Percentiles rank a stretch among this genome's conserved stretches.
These are phyloP conservation scores for Ptyas mucosa DNA, from an alignment of 2,113 vertebrate species.

Conservation along the genomic window DNA sequence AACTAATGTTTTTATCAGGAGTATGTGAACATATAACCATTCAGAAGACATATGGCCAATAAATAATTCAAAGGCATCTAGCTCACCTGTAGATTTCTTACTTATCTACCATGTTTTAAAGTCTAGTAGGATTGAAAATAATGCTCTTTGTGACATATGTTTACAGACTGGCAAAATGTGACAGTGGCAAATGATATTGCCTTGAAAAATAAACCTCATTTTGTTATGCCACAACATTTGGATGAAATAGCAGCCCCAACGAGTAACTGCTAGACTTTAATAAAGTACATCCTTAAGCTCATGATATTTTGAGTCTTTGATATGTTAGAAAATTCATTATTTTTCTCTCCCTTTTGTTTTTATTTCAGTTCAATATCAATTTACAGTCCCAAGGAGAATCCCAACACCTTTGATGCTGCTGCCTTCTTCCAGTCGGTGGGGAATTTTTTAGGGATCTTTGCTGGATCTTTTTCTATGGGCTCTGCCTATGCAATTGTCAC, in stretches of 20 bases:
- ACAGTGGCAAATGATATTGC: constrained; percentile 30
- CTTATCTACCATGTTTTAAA: constrained; percentile 63
- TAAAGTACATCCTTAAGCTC: constrained; percentile 12
- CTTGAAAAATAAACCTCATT: constrained; percentile 29
- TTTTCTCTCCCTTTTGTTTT: constrained; percentile 43
- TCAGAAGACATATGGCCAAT: constrained; percentile 68
- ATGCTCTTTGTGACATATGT: constrained; percentile 66
- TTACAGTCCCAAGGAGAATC: constrained; percentile 76
- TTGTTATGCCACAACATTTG: constrained; percentile 15
- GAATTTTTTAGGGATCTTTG: constrained; percentile 80
- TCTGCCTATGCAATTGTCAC: constrained; percentile 79
- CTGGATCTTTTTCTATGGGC: constrained; percentile 78
- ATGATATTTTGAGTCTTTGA: not conserved
- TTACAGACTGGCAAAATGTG: constrained; percentile 60
- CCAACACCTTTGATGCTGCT: constrained; percentile 67
- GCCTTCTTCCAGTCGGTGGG: constrained; percentile 77
- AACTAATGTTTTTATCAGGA: constrained; percentile 66
- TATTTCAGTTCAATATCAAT: constrained; percentile 77
- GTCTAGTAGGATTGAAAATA: constrained; percentile 65
- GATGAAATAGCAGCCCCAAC: not conserved
- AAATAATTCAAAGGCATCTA: constrained; percentile 77
- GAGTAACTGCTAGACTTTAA: constrained; percentile 12
- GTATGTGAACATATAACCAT: constrained; percentile 63
- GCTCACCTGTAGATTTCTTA: constrained; percentile 61
- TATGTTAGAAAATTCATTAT: constrained; percentile 27